These are phyloP conservation scores for Amazona vittata DNA, from an alignment of 2,113 vertebrate genomes.

Conservation along the genomic window DNA sequence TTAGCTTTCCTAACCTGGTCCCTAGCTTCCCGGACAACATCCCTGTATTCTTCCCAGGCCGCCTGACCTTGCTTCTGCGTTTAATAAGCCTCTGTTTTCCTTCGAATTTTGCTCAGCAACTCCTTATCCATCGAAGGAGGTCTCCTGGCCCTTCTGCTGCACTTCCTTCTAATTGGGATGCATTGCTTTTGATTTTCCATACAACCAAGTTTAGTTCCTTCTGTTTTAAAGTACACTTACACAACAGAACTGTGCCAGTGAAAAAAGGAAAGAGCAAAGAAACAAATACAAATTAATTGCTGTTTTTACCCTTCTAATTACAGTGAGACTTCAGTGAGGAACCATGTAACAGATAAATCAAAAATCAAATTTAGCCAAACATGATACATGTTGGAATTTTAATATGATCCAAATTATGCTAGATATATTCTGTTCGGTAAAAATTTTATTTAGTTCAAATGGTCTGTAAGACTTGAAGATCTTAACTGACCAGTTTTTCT, in stretches of 20 bases:
- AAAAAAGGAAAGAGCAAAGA: background rate
- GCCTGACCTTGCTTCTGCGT: no score
- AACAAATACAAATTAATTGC: background rate
- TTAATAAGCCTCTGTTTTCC: no score
- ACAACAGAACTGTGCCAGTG: background rate
- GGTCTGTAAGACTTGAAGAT: background rate
- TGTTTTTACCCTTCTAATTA: background rate
- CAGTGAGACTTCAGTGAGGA: background rate
- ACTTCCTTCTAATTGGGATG: no score
- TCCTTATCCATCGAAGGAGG: no score
- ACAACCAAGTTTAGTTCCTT: background rate
- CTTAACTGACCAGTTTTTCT: background rate
- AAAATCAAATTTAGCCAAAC: background rate
- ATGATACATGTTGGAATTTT: rapidly evolving
- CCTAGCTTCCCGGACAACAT: no score
- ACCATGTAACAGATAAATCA: background rate
- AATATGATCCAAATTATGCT: background rate
- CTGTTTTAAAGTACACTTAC: background rate
- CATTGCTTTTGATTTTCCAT: background rate
- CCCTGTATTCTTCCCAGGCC: no score
- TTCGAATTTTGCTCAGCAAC: no score
- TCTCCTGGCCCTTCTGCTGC: no score
- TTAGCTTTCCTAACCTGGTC: no score
- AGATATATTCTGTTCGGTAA: background rate
- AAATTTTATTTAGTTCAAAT: background rate